These are phyloP conservation scores for Erpobdella octoculata DNA, from an alignment of 2,888 invertebrate genomes.

Conservation along the genomic window DNA sequence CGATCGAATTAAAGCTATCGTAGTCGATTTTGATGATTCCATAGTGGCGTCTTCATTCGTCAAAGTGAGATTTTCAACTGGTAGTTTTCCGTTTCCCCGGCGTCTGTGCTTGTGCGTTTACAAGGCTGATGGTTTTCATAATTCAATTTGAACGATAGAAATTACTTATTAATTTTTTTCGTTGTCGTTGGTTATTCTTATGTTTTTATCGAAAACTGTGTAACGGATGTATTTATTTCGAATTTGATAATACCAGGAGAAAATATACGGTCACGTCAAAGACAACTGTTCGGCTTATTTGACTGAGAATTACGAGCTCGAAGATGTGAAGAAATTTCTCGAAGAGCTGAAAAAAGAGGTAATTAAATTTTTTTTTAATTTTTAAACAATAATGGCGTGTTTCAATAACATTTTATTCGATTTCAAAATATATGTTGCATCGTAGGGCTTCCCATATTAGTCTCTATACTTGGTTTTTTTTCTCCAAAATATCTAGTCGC, in stretches of 20 bases:
- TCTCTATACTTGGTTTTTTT: too few species aligned
- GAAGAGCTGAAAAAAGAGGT: conserved; percentile 24
- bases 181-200: not conserved
- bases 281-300: conserved; percentile 7
- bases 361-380: not conserved
- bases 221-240: too few species aligned
- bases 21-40: conserved; percentile 6
- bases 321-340: conserved; percentile 11
- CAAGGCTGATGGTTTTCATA: too few species aligned
- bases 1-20: conserved; percentile 6
- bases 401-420: too few species aligned
- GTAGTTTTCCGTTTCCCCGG: not conserved
- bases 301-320: conserved; percentile 8
- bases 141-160: too few species aligned
- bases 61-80: not conserved
- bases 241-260: conserved; percentile 11
- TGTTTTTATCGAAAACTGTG: not conserved
- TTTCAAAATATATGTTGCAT: too few species aligned
- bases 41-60: not conserved
- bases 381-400: too few species aligned
- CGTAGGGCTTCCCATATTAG: too few species aligned
- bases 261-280: conserved; percentile 7
- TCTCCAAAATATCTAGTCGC: too few species aligned
- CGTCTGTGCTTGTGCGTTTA: not conserved
- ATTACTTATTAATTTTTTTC: not conserved